Base-by-base conservation (phyloP, 2,888 invertebrate genomes). In the Orthonychiurus folsomi region DNA sequence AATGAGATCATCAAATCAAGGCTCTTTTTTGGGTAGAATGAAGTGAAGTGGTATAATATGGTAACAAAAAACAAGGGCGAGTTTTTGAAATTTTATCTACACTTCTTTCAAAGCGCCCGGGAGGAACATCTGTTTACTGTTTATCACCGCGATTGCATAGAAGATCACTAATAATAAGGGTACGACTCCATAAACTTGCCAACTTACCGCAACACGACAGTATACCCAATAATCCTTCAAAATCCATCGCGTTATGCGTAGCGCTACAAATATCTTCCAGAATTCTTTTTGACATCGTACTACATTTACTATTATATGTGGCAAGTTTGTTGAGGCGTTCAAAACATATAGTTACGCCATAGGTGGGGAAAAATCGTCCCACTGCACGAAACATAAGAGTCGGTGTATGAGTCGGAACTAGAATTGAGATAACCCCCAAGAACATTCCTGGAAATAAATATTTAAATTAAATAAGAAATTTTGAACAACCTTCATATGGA, bases 311-410 rank as follows among this genome's bases (percentile, higher is more conserved):
- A 54, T 72, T 72, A 12, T 63, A 26, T 2, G 56, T 56, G 1
- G 66, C 65, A 20, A 59, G 64, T 21, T 28, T 9, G 3, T 63
- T 56, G 55, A 66, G 69, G 12, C 61, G 59, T 12, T 54, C 62
- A 5, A 70, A 54, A 9, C 65, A 62, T 2, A 58, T 47, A 9
- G 68, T 59, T 3, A 67, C 53, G 9, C 66, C 60, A 28, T 67
- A 70, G 18, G 63, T 61, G 9, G 72, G 72, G 18, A 68, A 58
- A 5, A 68, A 26, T 24, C 63, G 20, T 48, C 63, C 55, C 37
- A 65, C 54, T 47, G 37, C 64, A 9, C 60, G 61, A 2, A 66
- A 58, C 5, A 27, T 53, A n/a, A 52, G 50, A 2, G 61, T 58
- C 20, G 53, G 5, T 37, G 15, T 37, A 9, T 9, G 37, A 9